Base-by-base conservation (phyloP, 2,888 invertebrate species). In the Liopterus haemorrhoidalis region DNA sequence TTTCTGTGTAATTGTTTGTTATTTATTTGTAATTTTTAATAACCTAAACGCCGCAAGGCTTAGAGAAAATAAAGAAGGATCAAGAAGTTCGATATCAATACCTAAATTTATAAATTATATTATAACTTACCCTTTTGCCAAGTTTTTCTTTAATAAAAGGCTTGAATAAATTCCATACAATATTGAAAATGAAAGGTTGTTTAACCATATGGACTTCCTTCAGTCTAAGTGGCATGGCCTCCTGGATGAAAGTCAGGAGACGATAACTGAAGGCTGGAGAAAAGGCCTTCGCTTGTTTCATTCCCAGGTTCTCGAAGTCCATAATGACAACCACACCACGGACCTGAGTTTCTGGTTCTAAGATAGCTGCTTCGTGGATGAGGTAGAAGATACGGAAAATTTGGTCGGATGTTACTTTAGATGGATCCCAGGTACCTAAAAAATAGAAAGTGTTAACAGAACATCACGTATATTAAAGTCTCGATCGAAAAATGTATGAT, bases 171-270 rank as follows among this genome's bases (percentile, higher is more conserved):
- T 75, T 70, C 88, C 89, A 90, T 2, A 89, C 87, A 67, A 86
- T 75, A 61, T 82, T 87, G 70, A 90, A 90, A 49, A 89, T 70
- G 70, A 82, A 82, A 0, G 90, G 88, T 60, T 90, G 82, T 60
- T 87, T 87, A 2, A 90, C 85, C 61, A 89, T 82, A 68, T 90
- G 89, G 6, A 89, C 82, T 68, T 88, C 87, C 66, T 87, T 89
- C 55, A 89, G 71, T 41, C 89, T 75, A 38, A 88, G 66, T 2
- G 89, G 88, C 86, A 89, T 85, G 0, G 89, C 88, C 46, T 89
- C 86, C 68, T 90, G 89, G 55, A 90, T 88, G 68, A 89, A 90
- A 6, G 78, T 77, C 49, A 89, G 73, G 38, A 89, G 74, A 36
- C 81, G 77, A 71, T 81, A 79, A 37, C 85, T 84, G 68, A 87